Base-by-base conservation (phyloP, 1,140 invertebrate genomes). In the Drosophila kurseongensis region DNA sequence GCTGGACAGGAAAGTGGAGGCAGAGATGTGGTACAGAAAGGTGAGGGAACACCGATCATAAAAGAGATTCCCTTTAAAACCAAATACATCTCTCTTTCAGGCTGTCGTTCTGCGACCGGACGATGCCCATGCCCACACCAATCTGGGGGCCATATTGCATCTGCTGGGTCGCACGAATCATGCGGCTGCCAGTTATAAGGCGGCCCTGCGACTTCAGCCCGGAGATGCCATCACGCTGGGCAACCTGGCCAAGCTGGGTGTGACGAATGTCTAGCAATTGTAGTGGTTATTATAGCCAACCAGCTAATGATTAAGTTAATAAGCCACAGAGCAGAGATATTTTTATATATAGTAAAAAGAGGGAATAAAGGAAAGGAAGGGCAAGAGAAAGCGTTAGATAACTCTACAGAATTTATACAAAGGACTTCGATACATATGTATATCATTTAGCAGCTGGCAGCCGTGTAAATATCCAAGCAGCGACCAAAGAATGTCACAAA, bases 131-230 rank as follows among this genome's bases (percentile, higher is more conserved):
- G 96, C 96, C 57, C 97, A 98, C 92, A 97, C 98, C 83, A 99
- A 99, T 92, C 93, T 98, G 36, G 98, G 98, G 14, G 98, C 98
- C 44, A 98, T 99, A 90, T 93, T 98, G 23, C 98, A 98, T 93
- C 93, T 98, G 50, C 97, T 98, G 91, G 97, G 97, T 9, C 98
- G 98, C 93, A 96, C 97, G 63, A 93, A 93, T 13, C 96, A 98
- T 89, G 98, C 98, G 0, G 96, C 97, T 27, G 93, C 94, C 7
- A 96, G 96, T 55, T 99, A 99, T 92, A 93, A 96, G 61, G 94
- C 95, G 81, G 97, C 98, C 0, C 93, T 98, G 42, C 93, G 95
- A 66, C 93, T 98, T 5, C 95, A 97, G 81, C 97, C 98, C 0
- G 95, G 96, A 57, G 97, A 98, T 93, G 94, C 94, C 23, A 97